Evolutionary conservation across 2,888 invertebrate species (phyloP), one percentile per base, ranked within the genome.

Genomic region (Tetranychus truncatus): DNA sequence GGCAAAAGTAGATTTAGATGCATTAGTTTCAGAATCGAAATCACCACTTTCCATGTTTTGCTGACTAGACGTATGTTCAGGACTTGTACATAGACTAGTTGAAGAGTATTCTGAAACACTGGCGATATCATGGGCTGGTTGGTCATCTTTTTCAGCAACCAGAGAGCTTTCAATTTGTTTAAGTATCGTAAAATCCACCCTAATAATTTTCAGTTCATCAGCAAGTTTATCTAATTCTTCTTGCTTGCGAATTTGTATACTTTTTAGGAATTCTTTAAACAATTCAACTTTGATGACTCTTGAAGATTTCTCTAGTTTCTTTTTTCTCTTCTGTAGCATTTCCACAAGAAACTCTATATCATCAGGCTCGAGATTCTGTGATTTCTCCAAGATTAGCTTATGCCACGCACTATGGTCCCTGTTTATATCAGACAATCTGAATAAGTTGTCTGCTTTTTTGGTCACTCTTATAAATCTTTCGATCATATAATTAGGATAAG

Each of bases 401-500:
- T 79, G 78, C 44, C 81, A 74, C 18, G 45, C 73, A 1, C 11
- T 18, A 1, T 34, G 24, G n/a, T 46, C 8, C n/a, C 9, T n/a
- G 45, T 73, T 21, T 45, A n/a, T 44, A 1, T 45, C 46, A 73
- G 20, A 11, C 21, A 21, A 15, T 69, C 6, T 20, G 11, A 24
- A 24, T 20, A 20, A 20, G 18, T 8, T 66, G 20, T 66, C 18
- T 15, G 18, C n/a, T 34, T 34, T 34, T 34, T 34, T 34, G 3
- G 4, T 34, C 34, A 34, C 5, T 11, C 6, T 66, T 20, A 66
- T 66, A 20, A 66, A 83, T 82, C 92, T 91, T 82, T 92, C 91
- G 66, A 93, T 82, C 82, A 91, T 84, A 81, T 91, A 91, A 84
- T 94, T 94, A 0, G 93, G 93, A 81, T 91, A 91, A 76, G 92